A percentile compares a stretch with the other conserved stretches of the same genome.
These are phyloP conservation scores for Rotaria sp. DNA, from an alignment of 2,888 invertebrate species.

Conservation along the genomic window DNA sequence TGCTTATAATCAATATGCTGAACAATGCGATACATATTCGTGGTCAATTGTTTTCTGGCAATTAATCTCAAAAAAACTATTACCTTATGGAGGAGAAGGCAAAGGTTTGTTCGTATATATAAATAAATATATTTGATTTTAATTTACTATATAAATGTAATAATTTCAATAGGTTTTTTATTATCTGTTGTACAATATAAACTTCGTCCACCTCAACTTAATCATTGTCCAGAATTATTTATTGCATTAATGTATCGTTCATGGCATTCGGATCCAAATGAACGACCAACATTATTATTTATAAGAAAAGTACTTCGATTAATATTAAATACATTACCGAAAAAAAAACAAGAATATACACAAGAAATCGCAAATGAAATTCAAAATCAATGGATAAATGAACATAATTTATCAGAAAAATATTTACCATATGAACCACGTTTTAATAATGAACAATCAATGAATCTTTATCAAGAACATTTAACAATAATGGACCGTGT, in stretches of 20 bases:
- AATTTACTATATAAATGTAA: neutral
- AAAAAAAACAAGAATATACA: neutral
- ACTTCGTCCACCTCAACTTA: neutral
- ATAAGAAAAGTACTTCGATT: neutral
- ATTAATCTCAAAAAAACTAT: neutral
- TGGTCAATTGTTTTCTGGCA: constrained; percentile 15
- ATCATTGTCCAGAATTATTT: constrained; percentile 17
- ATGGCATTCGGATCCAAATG: constrained; percentile 9
- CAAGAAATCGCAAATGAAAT: neutral
- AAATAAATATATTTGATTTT: neutral
- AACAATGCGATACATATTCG: constrained; percentile 23
- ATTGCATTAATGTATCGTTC: neutral
- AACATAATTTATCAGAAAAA: neutral
- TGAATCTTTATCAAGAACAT: constrained; percentile 8
- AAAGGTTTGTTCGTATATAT: neutral
- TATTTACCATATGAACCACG: neutral
- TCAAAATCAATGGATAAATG: neutral
- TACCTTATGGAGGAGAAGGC: constrained; percentile 5
- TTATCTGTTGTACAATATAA: neutral
- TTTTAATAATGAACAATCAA: neutral
- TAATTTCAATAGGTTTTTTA: neutral
- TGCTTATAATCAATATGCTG: constrained; percentile 19
- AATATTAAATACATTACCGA: neutral
- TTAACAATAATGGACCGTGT: neutral
- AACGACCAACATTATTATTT: neutral